Conservation (phyloP, 2,797 vertebrate species). For the Ceryle rudis region DNA sequence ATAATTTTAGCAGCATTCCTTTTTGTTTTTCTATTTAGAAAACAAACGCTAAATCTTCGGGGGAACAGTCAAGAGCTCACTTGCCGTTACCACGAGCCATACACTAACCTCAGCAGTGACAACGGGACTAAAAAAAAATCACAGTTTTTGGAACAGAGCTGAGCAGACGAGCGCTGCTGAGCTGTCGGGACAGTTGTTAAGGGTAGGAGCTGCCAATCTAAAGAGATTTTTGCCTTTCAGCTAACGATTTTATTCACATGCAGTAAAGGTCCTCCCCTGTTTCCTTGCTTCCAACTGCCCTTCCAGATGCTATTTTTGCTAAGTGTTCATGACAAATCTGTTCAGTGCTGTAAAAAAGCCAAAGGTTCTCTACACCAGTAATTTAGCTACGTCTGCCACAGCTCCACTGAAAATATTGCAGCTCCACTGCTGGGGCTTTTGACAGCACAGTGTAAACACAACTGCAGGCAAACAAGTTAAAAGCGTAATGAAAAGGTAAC, state of each 20-base stretch:
- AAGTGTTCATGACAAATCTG: conserved; percentile 50
- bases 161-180: not conserved
- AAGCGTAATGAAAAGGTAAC: not conserved
- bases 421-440: conserved; percentile 10
- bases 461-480: not conserved
- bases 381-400: not conserved
- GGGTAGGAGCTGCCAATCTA: not conserved
- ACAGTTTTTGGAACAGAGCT: not conserved
- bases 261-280: not conserved
- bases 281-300: conserved; percentile 54
- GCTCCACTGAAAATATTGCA: not conserved
- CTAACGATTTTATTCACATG: conserved; percentile 1
- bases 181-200: conserved; percentile 15
- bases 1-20: not conserved
- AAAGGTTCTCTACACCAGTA: conserved; percentile 61
- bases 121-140: not conserved
- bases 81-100: not conserved
- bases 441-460: conserved; percentile 24
- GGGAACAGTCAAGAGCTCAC: not conserved
- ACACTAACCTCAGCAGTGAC: not conserved
- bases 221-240: conserved; percentile 33
- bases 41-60: not conserved
- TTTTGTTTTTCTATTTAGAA: not conserved
- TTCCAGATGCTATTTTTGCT: conserved; percentile 68
- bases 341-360: conserved; percentile 52